Conservation (phyloP, 2,888 invertebrate genomes). For the Coelinius sp. region DNA sequence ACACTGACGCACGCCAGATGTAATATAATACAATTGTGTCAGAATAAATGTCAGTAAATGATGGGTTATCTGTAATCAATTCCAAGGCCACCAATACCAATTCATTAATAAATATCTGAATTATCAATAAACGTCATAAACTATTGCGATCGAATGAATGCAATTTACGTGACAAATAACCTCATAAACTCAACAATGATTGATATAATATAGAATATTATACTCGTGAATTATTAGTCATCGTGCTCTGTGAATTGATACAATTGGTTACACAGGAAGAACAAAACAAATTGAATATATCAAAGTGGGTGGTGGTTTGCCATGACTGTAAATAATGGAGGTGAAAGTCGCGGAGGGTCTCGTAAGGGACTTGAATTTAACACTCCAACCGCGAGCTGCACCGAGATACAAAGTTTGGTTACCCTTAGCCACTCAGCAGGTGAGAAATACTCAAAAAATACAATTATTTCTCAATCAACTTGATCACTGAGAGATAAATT, state of each 20-base stretch:
- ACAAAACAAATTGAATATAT: neutral
- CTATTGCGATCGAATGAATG: neutral
- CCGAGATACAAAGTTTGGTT: conserved; percentile 85
- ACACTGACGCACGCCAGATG: neutral
- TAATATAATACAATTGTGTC: neutral
- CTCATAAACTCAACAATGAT: conserved; percentile 6
- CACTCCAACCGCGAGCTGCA: conserved; percentile 66
- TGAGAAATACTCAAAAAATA: conserved; percentile 53
- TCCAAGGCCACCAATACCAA: neutral
- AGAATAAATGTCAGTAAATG: conserved; percentile 2
- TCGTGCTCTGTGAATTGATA: neutral
- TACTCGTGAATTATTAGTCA: neutral
- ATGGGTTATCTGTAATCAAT: neutral
- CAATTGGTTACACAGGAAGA: neutral
- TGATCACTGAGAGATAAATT: conserved; percentile 24
- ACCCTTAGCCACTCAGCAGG: conserved; percentile 88
- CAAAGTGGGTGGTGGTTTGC: conserved; percentile 35
- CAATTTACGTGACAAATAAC: conserved; percentile 16
- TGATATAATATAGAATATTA: neutral
- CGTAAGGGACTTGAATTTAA: conserved; percentile 67
- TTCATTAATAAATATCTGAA: neutral
- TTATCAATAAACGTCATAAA: neutral
- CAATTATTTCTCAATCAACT: neutral
- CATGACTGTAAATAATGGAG: conserved; percentile 64
- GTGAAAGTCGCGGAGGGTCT: conserved; percentile 59